Percentiles rank a stretch among this genome's conserved stretches.
These are phyloP conservation scores for Donacobius atricapilla DNA, from an alignment of 2,113 vertebrate genomes.

Conservation along the genomic window DNA sequence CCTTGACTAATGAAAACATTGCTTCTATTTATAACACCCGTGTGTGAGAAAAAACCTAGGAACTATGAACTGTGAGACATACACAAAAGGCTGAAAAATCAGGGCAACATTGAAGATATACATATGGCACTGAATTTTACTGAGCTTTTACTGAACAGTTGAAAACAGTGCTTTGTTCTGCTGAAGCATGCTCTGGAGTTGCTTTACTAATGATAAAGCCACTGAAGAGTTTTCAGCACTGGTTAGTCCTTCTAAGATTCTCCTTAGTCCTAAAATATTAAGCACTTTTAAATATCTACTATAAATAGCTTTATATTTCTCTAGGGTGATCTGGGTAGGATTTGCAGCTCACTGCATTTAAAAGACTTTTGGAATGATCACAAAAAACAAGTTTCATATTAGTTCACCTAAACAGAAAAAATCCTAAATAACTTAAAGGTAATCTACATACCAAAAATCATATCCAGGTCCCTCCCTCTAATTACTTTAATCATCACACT, in stretches of 20 bases:
- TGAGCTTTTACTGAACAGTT: background rate
- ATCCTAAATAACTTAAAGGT: background rate
- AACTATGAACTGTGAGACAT: no score
- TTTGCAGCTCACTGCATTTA: background rate
- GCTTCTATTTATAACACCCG: no score
- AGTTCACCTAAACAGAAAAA: background rate
- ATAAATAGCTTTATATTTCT: background rate
- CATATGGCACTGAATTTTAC: background rate
- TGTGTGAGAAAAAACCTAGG: no score
- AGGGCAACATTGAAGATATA: no score
- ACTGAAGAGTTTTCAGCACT: background rate
- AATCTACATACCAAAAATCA: background rate
- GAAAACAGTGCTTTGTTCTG: background rate
- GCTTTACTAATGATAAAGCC: background rate
- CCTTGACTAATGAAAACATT: no score
- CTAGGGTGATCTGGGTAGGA: background rate
- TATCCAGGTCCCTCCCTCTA: background rate
- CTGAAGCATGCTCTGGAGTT: background rate
- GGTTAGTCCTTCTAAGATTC: background rate
- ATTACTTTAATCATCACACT: background rate
- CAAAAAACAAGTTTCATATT: background rate
- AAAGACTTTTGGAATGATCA: background rate
- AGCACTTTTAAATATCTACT: background rate
- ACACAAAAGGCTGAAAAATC: no score
- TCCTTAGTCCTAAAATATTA: background rate